Base-by-base conservation (phyloP, 2,888 invertebrate species). In the Ichneumoninae sp. region DNA sequence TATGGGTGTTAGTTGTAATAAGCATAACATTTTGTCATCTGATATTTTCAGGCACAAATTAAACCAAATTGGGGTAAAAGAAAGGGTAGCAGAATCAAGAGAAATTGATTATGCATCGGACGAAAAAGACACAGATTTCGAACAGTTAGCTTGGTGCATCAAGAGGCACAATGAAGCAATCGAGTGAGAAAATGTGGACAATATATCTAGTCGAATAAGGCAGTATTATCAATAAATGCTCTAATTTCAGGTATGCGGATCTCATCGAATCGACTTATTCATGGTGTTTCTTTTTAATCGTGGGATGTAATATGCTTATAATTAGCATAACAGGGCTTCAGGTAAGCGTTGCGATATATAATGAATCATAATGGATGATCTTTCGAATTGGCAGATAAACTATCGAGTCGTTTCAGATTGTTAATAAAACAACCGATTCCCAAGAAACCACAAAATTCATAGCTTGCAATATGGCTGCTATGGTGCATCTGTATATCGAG, bases 111-210 rank as follows among this genome's bases (percentile, higher is more conserved):
- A 4, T 22, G 26, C 22, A 19, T 40, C 22, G 10, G n/a, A 50
- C 4, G 54, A 33, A 16, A 77, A 16, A 19, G 30, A 57, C 30
- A 40, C 7, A n/a, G 76, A 70, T 57, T 82, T 71, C 3, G 26
- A 66, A 1, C 16, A 66, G 30, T 36, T 82, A 16, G 22, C 54
- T 1, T 47, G n/a, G 47, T 82, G 82, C 13, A 77, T 82, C 33
- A 26, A 77, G 7, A 47, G 77, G 4, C 82, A 82, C 65, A 71
- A 82, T 36, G 71, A 77, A 36, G 82, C 82, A 8, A 82, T 82
- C 1, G 71, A 71, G 82, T 82, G 36, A 81, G 65, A 75, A 52
- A 36, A n/a, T 1, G 0, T 16, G 5, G 13, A 71, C 5, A 57
- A 71, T 57, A 13, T 26, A 19, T n/a, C 5, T 33, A 60, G 52